phyloP scores from a whole-genome alignment of 2,797 vertebrate genomes.

The Cygnus olor region DNA sequence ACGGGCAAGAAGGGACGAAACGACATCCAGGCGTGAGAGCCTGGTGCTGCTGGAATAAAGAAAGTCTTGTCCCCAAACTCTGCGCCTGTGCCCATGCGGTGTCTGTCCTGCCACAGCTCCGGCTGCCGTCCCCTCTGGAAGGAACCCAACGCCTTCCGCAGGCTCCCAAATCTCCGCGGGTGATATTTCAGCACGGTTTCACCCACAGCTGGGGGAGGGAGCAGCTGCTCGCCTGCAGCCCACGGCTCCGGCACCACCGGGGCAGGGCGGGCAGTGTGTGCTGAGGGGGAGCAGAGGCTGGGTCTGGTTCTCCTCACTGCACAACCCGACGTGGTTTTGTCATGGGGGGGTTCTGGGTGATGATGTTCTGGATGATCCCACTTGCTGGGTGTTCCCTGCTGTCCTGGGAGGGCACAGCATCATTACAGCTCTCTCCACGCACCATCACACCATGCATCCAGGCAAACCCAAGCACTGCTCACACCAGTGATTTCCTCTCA shows the following conservation, averaged over 20 bases:
- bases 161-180: background rate
- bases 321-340: fast-evolving
- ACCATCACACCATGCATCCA: background rate
- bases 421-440: background rate
- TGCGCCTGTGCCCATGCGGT: background rate
- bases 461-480: background rate
- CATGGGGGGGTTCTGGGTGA: background rate
- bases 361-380: too few relatives aligned
- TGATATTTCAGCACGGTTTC: background rate
- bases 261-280: background rate
- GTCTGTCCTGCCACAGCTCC: too few relatives aligned
- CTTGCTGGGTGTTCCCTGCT: background rate
- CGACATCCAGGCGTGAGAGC: fast-evolving
- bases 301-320: too few relatives aligned
- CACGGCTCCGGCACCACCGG: background rate
- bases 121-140: background rate
- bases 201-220: background rate
- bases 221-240: fast-evolving
- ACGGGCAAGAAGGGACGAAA: background rate
- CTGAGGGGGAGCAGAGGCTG: background rate
- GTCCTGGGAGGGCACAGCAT: background rate
- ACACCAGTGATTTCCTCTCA: background rate
- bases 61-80: background rate
- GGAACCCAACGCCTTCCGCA: background rate
- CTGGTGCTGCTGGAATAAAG: fast-evolving